A percentile compares a stretch with the other conserved stretches of the same genome.
phyloP scores from a whole-genome alignment of 2,113 vertebrate species.

The Platichthys flesus region DNA sequence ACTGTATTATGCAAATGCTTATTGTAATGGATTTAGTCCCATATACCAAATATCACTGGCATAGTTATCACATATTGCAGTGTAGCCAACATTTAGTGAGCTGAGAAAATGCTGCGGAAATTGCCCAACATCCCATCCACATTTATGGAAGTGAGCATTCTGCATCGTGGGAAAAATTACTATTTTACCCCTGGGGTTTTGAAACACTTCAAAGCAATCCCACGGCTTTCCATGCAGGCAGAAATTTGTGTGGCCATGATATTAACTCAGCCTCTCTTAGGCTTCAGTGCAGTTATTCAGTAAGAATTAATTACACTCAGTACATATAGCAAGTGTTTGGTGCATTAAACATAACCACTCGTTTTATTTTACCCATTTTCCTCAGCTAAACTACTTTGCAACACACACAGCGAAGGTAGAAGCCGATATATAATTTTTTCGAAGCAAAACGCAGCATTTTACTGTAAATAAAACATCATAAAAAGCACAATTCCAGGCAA shows the following conservation, averaged over 20 bases:
- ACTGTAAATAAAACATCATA: conserved; percentile 29
- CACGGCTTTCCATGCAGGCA: conserved; percentile 49
- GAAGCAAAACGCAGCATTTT: conserved; percentile 16
- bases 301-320: conserved; percentile 58
- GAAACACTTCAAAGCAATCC: conserved; percentile 67
- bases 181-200: conserved; percentile 64
- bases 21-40: conserved; percentile 74
- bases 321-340: conserved; percentile 26
- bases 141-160: conserved; percentile 64
- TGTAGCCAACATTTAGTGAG: conserved; percentile 80
- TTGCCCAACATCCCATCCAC: conserved; percentile 65
- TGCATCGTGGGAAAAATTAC: conserved; percentile 57
- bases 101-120: conserved; percentile 77
- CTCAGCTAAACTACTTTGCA: conserved; percentile 30
- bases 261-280: conserved; percentile 55
- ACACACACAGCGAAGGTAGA: conserved; percentile 14
- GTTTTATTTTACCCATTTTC: conserved; percentile 41
- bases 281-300: conserved; percentile 50
- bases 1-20: conserved; percentile 76
- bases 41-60: conserved; percentile 69
- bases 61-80: conserved; percentile 67
- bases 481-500: conserved; percentile 33
- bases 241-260: conserved; percentile 51
- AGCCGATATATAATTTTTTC: background rate
- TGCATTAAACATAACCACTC: conserved; percentile 14